These are phyloP conservation scores for Willowsia nigromaculata DNA, from an alignment of 2,888 invertebrate genomes.

Conservation along the genomic window DNA sequence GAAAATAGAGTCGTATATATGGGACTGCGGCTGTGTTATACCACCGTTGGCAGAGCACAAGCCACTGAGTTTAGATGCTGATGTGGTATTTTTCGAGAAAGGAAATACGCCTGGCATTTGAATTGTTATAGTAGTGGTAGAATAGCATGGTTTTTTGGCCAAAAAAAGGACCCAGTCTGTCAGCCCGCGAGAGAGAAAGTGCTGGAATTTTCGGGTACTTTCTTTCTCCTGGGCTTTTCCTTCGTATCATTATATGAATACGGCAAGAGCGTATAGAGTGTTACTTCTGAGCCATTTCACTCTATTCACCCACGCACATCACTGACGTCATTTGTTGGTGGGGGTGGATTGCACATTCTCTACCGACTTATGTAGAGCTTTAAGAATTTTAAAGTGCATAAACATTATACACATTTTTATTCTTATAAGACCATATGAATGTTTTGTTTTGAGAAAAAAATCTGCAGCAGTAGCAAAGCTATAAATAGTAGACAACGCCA, in stretches of 20 bases:
- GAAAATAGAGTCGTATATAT: neutral
- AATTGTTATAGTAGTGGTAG: no score
- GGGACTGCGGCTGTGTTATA: neutral
- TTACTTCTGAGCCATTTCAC: neutral
- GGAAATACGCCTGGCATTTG: no score
- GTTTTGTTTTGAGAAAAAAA: no score
- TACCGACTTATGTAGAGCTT: no score
- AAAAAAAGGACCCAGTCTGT: neutral
- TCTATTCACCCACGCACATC: constrained; percentile 28
- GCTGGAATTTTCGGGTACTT: constrained; percentile 53
- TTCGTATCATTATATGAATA: no score
- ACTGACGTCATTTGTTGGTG: constrained; percentile 38
- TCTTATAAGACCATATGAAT: no score
- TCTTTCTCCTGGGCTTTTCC: neutral
- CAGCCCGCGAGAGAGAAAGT: neutral
- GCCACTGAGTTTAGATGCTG: neutral
- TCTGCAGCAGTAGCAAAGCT: neutral
- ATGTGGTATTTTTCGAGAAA: neutral
- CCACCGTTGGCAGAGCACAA: neutral
- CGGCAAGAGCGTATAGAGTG: no score
- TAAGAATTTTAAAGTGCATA: no score
- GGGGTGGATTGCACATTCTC: constrained; percentile 9
- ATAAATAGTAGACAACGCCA: no score
- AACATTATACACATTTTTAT: no score
- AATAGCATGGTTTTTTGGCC: neutral